Evolutionary conservation across 2,113 vertebrate genomes (phyloP).

Genomic region (Nannobrachium achirus): DNA sequence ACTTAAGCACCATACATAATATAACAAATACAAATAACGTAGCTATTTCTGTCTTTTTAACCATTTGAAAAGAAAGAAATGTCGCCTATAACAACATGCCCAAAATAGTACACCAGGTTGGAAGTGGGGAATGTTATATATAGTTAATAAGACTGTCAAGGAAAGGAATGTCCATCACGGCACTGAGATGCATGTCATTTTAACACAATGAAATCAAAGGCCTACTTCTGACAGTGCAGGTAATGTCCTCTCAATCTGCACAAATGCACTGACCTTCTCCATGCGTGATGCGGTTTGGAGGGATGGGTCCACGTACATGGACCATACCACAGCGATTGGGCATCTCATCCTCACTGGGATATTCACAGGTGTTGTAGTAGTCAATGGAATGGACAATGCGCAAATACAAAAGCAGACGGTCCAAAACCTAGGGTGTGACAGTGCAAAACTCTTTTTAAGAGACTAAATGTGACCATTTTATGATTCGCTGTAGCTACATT

Average conservation of each 20-base stretch:
- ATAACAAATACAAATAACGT: too few species aligned
- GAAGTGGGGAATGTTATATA: too few species aligned
- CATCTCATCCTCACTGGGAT: conserved; percentile 95
- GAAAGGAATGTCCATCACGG: too few species aligned
- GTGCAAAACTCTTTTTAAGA: not conserved
- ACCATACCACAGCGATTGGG: conserved; percentile 94
- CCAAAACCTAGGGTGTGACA: conserved; percentile 82
- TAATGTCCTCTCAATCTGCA: not conserved
- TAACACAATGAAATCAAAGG: too few species aligned
- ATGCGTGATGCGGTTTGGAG: conserved; percentile 89
- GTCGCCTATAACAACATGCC: too few species aligned
- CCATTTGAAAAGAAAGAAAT: too few species aligned
- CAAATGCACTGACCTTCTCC: conserved; percentile 81
- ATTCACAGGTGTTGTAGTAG: conserved; percentile 93
- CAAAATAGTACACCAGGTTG: too few species aligned
- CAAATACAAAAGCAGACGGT: conserved; percentile 88
- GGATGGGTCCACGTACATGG: conserved; percentile 90
- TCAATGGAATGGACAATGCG: conserved; percentile 93
- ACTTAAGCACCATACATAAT: too few species aligned
- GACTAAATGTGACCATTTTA: not conserved
- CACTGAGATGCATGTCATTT: too few species aligned
- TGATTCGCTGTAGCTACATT: too few species aligned
- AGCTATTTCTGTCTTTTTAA: too few species aligned
- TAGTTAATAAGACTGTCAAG: too few species aligned
- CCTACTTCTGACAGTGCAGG: not conserved